Conservation (phyloP, 1,140 invertebrate genomes). For the Vanessa tameamea region DNA sequence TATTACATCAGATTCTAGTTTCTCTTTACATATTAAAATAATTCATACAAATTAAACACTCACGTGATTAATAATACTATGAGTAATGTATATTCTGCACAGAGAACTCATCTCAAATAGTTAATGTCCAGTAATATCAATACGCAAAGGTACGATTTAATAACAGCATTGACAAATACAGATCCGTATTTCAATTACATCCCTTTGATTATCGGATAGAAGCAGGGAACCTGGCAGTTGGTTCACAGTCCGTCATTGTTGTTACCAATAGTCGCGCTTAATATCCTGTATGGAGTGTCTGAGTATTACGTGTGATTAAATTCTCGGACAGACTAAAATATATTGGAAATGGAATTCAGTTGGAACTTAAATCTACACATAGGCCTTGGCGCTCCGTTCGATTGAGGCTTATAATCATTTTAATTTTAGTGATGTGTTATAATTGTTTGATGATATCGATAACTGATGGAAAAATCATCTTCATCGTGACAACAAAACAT, state of each 20-base stretch:
- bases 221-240: background rate
- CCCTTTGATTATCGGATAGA: background rate
- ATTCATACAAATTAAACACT: too few species aligned
- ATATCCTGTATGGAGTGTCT: background rate
- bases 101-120: background rate
- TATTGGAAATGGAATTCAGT: background rate
- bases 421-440: too few species aligned
- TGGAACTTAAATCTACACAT: background rate
- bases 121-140: conserved; percentile 3
- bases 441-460: too few species aligned
- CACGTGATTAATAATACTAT: too few species aligned
- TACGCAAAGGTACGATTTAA: background rate
- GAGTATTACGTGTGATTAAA: conserved; percentile 2
- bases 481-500: too few species aligned
- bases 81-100: background rate
- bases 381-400: too few species aligned
- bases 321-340: background rate
- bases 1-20: too few species aligned
- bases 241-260: background rate
- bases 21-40: too few species aligned
- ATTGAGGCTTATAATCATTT: too few species aligned
- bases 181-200: conserved; percentile 6
- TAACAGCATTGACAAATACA: conserved; percentile 7
- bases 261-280: background rate
- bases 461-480: too few species aligned